Evolutionary conservation across 2,797 vertebrate species (phyloP).

Genomic region (Botia almorhae): DNA sequence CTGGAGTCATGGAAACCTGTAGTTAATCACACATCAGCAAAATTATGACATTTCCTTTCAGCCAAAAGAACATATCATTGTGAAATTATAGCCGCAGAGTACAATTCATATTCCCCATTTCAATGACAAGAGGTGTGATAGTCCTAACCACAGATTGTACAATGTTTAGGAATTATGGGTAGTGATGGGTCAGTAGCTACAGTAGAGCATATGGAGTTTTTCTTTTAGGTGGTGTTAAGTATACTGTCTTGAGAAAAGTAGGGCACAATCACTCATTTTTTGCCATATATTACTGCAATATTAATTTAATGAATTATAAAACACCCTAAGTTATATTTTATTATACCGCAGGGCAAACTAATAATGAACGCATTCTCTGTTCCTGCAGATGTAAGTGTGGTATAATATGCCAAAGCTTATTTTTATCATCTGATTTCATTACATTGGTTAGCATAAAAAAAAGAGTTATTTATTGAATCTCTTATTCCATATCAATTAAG

Average conservation of each 20-base stretch:
- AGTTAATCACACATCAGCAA: slow-evolving; percentile 49
- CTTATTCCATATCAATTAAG: slow-evolving; percentile 65
- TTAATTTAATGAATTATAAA: slow-evolving; percentile 37
- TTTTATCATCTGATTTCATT: slow-evolving; percentile 49
- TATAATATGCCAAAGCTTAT: neutral
- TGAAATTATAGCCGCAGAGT: slow-evolving; percentile 49
- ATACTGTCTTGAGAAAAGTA: slow-evolving; percentile 8
- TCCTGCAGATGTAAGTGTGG: slow-evolving; percentile 18
- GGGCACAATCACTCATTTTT: slow-evolving; percentile 10
- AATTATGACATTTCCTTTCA: slow-evolving; percentile 46
- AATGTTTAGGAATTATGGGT: slow-evolving; percentile 17
- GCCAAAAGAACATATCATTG: slow-evolving; percentile 51
- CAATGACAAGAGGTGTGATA: slow-evolving; percentile 47
- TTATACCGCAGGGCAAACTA: slow-evolving; percentile 20
- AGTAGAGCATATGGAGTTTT: neutral
- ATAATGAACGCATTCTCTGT: slow-evolving; percentile 23
- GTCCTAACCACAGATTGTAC: slow-evolving; percentile 9
- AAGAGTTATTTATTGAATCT: slow-evolving; percentile 55
- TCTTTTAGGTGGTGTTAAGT: neutral
- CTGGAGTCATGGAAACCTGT: slow-evolving; percentile 49
- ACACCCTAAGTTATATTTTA: slow-evolving; percentile 29
- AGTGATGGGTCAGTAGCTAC: neutral
- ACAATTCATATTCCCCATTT: slow-evolving; percentile 49
- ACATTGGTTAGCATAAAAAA: slow-evolving; percentile 51
- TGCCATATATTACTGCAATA: slow-evolving; percentile 26